Conservation (phyloP, 1,140 invertebrate species). For the Drosophila parabipectinata region DNA sequence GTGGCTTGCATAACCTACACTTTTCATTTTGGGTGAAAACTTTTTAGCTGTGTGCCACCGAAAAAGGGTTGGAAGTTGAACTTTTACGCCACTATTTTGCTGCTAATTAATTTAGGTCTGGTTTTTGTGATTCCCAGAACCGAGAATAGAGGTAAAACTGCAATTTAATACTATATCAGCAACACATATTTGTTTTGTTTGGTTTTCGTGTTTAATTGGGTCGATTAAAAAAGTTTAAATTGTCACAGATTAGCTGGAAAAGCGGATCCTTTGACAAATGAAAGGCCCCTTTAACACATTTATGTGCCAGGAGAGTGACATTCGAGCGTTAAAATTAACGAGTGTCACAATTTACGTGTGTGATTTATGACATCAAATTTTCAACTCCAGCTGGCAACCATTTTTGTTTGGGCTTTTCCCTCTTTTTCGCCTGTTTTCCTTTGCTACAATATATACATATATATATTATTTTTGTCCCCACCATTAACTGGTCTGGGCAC, state of each 20-base stretch:
- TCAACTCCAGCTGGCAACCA: constrained; percentile 56
- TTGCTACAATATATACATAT: not conserved
- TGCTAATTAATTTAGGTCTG: constrained; percentile 49
- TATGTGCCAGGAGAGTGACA: constrained; percentile 24
- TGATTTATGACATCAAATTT: constrained; percentile 63
- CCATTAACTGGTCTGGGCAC: constrained; percentile 40
- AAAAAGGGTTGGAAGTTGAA: constrained; percentile 27
- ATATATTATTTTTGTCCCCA: constrained; percentile 4
- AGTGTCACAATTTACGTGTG: constrained; percentile 61
- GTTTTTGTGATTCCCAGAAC: not conserved
- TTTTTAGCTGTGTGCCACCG: constrained; percentile 11
- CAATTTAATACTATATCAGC: not conserved
- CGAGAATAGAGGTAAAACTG: not conserved
- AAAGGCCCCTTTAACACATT: constrained; percentile 19
- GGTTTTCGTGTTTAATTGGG: constrained; percentile 18
- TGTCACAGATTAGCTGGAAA: constrained; percentile 31
- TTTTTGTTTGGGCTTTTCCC: constrained; percentile 24
- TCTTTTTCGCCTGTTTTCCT: not conserved
- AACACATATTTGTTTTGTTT: not conserved
- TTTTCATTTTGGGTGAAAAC: constrained; percentile 42
- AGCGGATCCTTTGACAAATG: constrained; percentile 39
- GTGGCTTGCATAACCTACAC: constrained; percentile 22
- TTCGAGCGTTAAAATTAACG: constrained; percentile 57
- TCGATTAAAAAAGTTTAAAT: constrained; percentile 43
- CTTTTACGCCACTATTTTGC: constrained; percentile 28